Conservation (phyloP, 2,888 invertebrate species). For the Nephrotoma guestfalica region DNA sequence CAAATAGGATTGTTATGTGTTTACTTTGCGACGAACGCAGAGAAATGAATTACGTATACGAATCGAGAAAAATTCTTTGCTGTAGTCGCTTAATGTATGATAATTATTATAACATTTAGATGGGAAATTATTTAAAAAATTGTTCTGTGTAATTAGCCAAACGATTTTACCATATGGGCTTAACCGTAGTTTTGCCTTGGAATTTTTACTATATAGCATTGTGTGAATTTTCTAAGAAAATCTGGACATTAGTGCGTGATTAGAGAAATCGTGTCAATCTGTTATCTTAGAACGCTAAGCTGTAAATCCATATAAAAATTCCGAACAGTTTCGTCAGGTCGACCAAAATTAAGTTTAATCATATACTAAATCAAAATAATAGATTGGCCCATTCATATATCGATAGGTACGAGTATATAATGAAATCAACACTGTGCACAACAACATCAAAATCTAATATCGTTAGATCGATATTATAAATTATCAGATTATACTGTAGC, state of each 20-base stretch:
- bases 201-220: not conserved
- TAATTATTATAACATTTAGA: not conserved
- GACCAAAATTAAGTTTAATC: too few relatives aligned
- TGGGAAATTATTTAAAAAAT: not conserved
- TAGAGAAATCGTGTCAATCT: too few relatives aligned
- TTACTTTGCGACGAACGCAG: not conserved
- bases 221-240: too few relatives aligned
- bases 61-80: not conserved
- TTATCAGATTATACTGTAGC: not conserved
- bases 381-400: not conserved
- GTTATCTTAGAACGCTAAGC: too few relatives aligned
- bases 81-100: not conserved
- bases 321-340: too few relatives aligned
- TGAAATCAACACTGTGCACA: not conserved
- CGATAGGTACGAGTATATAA: not conserved
- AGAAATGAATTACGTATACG: not conserved
- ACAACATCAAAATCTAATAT: not conserved
- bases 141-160: not conserved
- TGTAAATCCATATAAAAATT: too few relatives aligned
- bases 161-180: not conserved
- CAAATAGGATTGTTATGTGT: not conserved
- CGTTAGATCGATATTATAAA: not conserved
- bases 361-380: not conserved
- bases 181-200: not conserved
- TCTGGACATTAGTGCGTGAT: too few relatives aligned